These are phyloP conservation scores for Cyaniris semiargus DNA, from an alignment of 2,888 invertebrate species.

Conservation along the genomic window DNA sequence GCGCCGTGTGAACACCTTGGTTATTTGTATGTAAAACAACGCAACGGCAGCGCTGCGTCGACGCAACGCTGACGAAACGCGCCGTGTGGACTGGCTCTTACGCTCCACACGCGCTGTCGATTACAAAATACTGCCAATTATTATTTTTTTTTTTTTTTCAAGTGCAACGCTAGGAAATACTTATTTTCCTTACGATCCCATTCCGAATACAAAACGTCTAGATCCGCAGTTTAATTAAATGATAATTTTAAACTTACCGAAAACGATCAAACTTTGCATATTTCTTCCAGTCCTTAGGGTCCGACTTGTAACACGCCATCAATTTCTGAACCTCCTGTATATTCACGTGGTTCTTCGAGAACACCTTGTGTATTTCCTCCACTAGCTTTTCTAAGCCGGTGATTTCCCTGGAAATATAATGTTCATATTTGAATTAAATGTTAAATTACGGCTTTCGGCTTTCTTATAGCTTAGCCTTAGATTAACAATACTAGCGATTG, in stretches of 20 bases:
- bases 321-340: conserved; percentile 93
- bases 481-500: no score
- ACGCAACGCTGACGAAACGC: no score
- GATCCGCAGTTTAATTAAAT: no score
- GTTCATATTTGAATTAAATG: background rate
- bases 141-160: accelerated
- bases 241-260: conserved; percentile 78
- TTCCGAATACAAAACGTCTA: no score
- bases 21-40: no score
- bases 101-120: no score
- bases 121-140: background rate
- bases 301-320: conserved; percentile 89
- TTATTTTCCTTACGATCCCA: no score
- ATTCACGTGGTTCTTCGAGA: conserved; percentile 90
- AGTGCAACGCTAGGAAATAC: no score
- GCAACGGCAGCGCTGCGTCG: no score
- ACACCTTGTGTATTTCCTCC: conserved; percentile 86
- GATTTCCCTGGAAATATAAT: conserved; percentile 59
- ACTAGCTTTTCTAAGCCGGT: conserved; percentile 82
- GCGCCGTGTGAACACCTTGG: no score
- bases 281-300: conserved; percentile 94
- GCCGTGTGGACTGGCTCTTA: no score
- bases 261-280: conserved; percentile 96
- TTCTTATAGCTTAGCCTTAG: no score
- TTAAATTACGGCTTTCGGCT: background rate